Conservation (phyloP, 1,140 invertebrate species). For the Drosophila littoralis region DNA sequence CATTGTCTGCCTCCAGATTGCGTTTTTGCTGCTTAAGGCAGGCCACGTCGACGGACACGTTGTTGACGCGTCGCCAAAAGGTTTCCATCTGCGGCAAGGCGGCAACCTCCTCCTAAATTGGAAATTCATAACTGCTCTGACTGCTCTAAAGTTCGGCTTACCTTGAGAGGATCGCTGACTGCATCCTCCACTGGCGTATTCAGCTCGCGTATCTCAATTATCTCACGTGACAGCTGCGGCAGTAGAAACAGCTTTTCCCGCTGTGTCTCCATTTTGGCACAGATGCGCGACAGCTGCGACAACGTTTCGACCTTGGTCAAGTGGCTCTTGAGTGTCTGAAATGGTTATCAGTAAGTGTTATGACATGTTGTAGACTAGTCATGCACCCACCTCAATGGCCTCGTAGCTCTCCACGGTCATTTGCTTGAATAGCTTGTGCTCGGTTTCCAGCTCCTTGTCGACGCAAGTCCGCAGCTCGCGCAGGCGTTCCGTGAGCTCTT, state of each 20-base stretch:
- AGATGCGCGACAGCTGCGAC: slow-evolving; percentile 85
- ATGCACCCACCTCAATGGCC: slow-evolving; percentile 53
- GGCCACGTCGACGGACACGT: slow-evolving; percentile 74
- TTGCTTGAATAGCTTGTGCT: slow-evolving; percentile 62
- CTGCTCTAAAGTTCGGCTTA: neutral
- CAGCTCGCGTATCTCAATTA: slow-evolving; percentile 63
- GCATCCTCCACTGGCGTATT: slow-evolving; percentile 6
- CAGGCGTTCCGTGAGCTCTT: slow-evolving; percentile 61
- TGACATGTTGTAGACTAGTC: too few relatives aligned
- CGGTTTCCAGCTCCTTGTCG: slow-evolving; percentile 54
- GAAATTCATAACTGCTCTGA: neutral
- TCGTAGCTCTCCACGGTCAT: slow-evolving; percentile 74
- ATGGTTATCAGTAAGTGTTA: too few relatives aligned
- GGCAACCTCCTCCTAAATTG: slow-evolving; percentile 49
- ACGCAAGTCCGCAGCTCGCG: slow-evolving; percentile 59
- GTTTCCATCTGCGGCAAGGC: slow-evolving; percentile 72
- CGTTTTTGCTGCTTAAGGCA: slow-evolving; percentile 73
- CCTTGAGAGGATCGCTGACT: slow-evolving; percentile 53
- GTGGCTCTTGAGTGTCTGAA: slow-evolving; percentile 47
- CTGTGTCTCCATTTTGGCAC: slow-evolving; percentile 86
- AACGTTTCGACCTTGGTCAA: slow-evolving; percentile 85
- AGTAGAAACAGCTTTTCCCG: slow-evolving; percentile 86
- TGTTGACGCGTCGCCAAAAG: slow-evolving; percentile 82
- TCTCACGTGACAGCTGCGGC: slow-evolving; percentile 62
- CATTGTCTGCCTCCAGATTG: slow-evolving; percentile 65